Percentiles rank a stretch among this genome's conserved stretches.
These are phyloP conservation scores for Crenichthys baileyi DNA, from an alignment of 2,797 vertebrate species.

Conservation along the genomic window DNA sequence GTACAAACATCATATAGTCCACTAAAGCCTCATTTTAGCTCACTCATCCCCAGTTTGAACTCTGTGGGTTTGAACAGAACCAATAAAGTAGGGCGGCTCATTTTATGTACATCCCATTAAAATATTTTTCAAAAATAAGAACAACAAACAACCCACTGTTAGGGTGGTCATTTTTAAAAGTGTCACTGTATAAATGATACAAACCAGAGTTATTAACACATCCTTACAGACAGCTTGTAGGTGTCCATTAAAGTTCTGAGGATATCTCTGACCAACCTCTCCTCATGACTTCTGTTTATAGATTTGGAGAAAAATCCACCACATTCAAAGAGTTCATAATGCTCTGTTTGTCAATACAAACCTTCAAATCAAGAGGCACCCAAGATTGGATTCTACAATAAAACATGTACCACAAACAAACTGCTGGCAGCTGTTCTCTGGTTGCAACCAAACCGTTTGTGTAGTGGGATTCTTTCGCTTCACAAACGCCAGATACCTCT, in stretches of 20 bases:
- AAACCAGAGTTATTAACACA: slow-evolving; percentile 77
- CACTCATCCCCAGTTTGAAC: slow-evolving; percentile 11
- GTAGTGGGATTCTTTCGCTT: slow-evolving; percentile 5
- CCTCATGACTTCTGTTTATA: slow-evolving; percentile 2
- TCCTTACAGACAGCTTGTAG: slow-evolving; percentile 65
- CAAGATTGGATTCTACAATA: slow-evolving; percentile 37
- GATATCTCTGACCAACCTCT: slow-evolving; percentile 35
- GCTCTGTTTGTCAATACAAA: slow-evolving; percentile 9
- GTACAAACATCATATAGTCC: slow-evolving; percentile 65
- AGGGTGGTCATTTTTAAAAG: slow-evolving; percentile 72
- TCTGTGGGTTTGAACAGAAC: slow-evolving; percentile 36
- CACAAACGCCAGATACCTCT: slow-evolving; percentile 23
- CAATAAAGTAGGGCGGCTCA: slow-evolving; percentile 46
- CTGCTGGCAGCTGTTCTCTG: not conserved
- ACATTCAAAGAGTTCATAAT: slow-evolving; percentile 42
- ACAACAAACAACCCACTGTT: slow-evolving; percentile 68
- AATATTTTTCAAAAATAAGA: slow-evolving; percentile 76
- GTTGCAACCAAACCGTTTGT: slow-evolving; percentile 7
- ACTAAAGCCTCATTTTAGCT: slow-evolving; percentile 23
- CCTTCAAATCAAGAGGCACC: slow-evolving; percentile 45
- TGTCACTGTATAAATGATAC: slow-evolving; percentile 81
- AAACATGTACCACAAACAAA: slow-evolving; percentile 40
- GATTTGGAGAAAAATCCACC: slow-evolving; percentile 26
- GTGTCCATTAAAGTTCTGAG: slow-evolving; percentile 27
- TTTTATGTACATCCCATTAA: slow-evolving; percentile 74